These are phyloP conservation scores for Euthynnus affinis DNA, from an alignment of 2,797 vertebrate species.

Conservation along the genomic window DNA sequence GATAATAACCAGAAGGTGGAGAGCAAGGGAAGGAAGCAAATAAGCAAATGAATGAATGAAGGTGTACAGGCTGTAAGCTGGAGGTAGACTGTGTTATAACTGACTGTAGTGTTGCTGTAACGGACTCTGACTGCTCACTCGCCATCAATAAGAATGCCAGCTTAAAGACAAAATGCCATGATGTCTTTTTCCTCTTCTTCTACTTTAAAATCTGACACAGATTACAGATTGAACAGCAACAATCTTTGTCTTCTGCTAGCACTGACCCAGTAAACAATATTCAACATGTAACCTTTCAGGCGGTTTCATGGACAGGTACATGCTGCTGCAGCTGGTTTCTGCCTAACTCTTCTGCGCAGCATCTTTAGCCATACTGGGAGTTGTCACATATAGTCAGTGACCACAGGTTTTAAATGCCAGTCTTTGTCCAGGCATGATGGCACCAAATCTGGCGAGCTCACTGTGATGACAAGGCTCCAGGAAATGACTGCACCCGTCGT, in stretches of 20 bases:
- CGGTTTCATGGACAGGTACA: background rate
- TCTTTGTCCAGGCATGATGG: background rate
- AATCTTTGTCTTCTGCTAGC: background rate
- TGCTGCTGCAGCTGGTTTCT: background rate
- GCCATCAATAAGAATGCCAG: background rate
- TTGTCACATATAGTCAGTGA: background rate
- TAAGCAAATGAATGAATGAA: slow-evolving; percentile 8
- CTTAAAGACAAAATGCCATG: slow-evolving; percentile 1
- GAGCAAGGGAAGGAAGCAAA: background rate
- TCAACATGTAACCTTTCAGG: background rate
- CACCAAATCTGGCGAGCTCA: background rate
- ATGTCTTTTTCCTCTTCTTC: background rate
- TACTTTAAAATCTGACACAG: background rate
- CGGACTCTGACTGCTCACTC: slow-evolving; percentile 7
- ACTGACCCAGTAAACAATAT: background rate
- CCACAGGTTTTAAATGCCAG: background rate
- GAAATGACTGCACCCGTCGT: background rate
- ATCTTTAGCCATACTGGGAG: background rate
- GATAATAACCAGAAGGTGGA: slow-evolving; percentile 15
- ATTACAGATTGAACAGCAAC: background rate
- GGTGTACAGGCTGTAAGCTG: background rate
- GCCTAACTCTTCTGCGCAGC: background rate
- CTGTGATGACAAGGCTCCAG: background rate
- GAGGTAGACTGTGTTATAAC: too few relatives aligned
- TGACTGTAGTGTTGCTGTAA: slow-evolving; percentile 3